A percentile compares a stretch with the other conserved stretches of the same genome.
Conservation (phyloP, 2,797 vertebrate genomes). For the Spatula versicolor region DNA sequence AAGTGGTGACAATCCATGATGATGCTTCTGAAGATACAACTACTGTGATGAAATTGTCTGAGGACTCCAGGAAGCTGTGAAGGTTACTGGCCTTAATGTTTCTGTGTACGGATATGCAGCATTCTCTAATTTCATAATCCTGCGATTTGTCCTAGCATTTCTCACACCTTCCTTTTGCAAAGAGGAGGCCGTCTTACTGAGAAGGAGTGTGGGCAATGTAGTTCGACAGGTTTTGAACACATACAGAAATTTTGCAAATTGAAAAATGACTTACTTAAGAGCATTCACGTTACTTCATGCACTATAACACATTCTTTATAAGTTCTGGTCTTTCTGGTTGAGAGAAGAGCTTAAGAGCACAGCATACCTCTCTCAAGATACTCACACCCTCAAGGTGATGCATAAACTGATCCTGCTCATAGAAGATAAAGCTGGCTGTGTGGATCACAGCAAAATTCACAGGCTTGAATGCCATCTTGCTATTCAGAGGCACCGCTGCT, state of each 20-base stretch:
- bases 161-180: background rate
- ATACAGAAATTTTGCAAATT: background rate
- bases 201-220: background rate
- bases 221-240: background rate
- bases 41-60: background rate
- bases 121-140: background rate
- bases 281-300: background rate
- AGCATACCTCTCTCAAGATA: background rate
- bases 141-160: background rate
- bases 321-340: background rate
- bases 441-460: conserved; percentile 61
- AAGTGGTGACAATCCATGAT: background rate
- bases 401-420: conserved; percentile 53
- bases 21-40: background rate
- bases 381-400: conserved; percentile 49
- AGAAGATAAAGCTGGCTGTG: conserved; percentile 38
- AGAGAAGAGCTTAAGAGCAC: background rate
- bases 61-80: background rate
- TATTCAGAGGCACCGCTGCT: background rate
- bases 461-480: conserved; percentile 47
- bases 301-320: background rate
- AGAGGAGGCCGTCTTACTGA: background rate
- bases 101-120: background rate
- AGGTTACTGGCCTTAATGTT: background rate
- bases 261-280: background rate